These are phyloP conservation scores for Tretioscincus oriximinensis DNA, from an alignment of 2,113 vertebrate species.

Conservation along the genomic window DNA sequence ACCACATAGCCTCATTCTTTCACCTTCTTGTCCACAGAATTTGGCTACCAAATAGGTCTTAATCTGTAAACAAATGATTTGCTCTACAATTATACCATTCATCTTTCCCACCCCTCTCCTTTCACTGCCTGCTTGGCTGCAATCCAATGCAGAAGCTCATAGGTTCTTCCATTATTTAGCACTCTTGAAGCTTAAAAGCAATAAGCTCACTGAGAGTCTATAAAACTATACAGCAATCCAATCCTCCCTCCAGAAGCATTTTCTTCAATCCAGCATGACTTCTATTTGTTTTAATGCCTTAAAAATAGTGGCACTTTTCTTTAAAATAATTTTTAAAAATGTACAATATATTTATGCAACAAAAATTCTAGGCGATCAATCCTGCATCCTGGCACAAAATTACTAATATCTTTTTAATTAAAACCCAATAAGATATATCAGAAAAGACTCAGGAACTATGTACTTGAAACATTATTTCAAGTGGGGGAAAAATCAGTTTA, in stretches of 20 bases:
- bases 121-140: constrained; percentile 65
- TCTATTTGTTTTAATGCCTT: constrained; percentile 15
- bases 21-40: constrained; percentile 65
- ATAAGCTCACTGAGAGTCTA: constrained; percentile 77
- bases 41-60: constrained; percentile 73
- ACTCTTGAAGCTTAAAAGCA: constrained; percentile 76
- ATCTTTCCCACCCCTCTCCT: constrained; percentile 27
- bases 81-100: constrained; percentile 78
- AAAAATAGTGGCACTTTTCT: constrained; percentile 58
- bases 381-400: background rate
- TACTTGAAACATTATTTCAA: background rate
- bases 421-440: background rate
- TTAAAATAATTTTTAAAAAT: background rate
- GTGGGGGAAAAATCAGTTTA: background rate
- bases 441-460: no score
- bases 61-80: constrained; percentile 81
- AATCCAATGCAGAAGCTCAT: constrained; percentile 69
- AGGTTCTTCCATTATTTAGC: constrained; percentile 74
- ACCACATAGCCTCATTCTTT: constrained; percentile 64
- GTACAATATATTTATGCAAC: background rate
- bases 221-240: constrained; percentile 69
- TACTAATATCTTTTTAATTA: background rate
- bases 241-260: constrained; percentile 67
- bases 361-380: background rate
- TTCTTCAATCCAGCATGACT: constrained; percentile 61